Conservation (phyloP, 2,888 invertebrate genomes). For the Stramonita haemastoma region DNA sequence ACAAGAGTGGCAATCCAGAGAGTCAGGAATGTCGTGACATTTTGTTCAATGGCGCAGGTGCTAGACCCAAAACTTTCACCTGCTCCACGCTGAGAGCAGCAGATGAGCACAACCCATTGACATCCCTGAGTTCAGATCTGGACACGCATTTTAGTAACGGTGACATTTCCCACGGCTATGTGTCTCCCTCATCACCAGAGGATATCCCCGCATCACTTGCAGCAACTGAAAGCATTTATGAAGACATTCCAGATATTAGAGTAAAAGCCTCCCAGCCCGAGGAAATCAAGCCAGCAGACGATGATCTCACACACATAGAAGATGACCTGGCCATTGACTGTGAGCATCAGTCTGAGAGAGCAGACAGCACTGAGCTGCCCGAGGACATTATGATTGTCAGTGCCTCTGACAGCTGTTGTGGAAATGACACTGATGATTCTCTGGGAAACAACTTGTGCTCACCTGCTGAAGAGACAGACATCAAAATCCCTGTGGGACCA, state of each 20-base stretch:
- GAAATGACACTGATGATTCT: slow-evolving; percentile 29
- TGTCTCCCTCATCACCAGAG: neutral
- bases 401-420: slow-evolving; percentile 39
- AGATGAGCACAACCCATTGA: neutral
- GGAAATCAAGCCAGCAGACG: neutral
- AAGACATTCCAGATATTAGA: slow-evolving; percentile 32
- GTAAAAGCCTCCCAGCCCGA: neutral
- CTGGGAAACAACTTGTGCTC: slow-evolving; percentile 3
- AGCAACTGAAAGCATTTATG: slow-evolving; percentile 28
- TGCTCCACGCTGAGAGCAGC: neutral
- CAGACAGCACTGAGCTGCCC: slow-evolving; percentile 11
- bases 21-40: neutral
- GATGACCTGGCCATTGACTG: slow-evolving; percentile 10
- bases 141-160: too few species aligned
- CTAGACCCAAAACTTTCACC: slow-evolving; percentile 29
- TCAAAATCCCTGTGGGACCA: neutral
- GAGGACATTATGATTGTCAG: slow-evolving; percentile 41
- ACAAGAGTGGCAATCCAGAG: neutral
- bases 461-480: neutral
- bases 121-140: neutral
- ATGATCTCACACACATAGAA: slow-evolving; percentile 30
- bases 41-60: slow-evolving; percentile 3
- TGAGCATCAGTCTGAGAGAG: slow-evolving; percentile 19
- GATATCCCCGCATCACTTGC: slow-evolving; percentile 3
- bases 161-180: neutral